Evolutionary conservation across 2,888 invertebrate species (phyloP), one percentile per base, ranked within the genome.

Genomic region (Macrophya annulata): DNA sequence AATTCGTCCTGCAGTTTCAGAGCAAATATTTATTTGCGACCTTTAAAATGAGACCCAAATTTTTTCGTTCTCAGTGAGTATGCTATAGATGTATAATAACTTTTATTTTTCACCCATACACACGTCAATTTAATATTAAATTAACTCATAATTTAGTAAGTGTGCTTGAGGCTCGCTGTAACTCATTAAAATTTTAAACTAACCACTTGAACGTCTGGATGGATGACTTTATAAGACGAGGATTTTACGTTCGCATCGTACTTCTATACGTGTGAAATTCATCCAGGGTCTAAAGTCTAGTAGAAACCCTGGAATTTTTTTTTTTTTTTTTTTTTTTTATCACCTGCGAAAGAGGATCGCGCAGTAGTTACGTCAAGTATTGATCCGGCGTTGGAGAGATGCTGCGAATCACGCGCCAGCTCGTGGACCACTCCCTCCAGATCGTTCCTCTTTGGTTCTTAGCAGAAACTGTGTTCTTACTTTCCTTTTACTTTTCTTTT

Each of bases 341-440:
- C 68, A 68, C 45, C 68, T 82, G 31, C 48, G n/a, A 48, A 48
- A 59, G n/a, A 79, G 68, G 82, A 82, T 68, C 82, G 65, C 82
- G 82, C 68, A 82, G 68, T 83, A 31, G 83, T 48, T 85, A 87
- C 89, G 87, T 84, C 86, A 87, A 86, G 89, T 90, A 90, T 90
- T 90, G 91, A 91, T 90, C 90, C 89, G 86, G 87, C 85, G 85
- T 85, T 88, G 88, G 86, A 86, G 87, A 88, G 89, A 89, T 89
- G 88, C 89, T 89, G 89, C 86, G 88, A 88, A 88, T 87, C 87
- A 83, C 83, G 83, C 83, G 21, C 83, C 68, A 83, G 83, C 83
- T 71, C 68, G 4, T 40, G 31, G 68, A 68, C 83, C 83, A 71
- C 83, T 83, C 83, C 83, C 83, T 83, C 62, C 25, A 45, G 59